A percentile compares a stretch with the other conserved stretches of the same genome.
phyloP scores from a whole-genome alignment of 2,888 invertebrate species.

The Ligdia adustata region DNA sequence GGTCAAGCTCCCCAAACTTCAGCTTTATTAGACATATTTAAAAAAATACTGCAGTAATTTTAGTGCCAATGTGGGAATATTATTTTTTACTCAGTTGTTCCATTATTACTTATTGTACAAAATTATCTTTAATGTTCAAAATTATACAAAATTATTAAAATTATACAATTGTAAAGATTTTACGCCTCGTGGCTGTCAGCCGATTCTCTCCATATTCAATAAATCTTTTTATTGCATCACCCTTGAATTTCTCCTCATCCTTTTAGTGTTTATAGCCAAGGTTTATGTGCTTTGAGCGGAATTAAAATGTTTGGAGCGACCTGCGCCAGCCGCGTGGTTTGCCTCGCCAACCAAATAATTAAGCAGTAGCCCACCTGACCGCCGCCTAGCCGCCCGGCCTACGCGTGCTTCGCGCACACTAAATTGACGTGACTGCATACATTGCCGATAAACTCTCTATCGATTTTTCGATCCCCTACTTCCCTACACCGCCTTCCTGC shows the following conservation, averaged over 20 bases:
- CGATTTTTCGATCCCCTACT: constrained; percentile 57
- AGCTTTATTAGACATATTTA: too few species aligned
- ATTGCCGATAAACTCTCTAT: constrained; percentile 56
- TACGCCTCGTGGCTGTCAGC: too few species aligned
- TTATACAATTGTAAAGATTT: too few species aligned
- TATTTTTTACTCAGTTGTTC: too few species aligned
- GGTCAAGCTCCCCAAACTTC: too few species aligned
- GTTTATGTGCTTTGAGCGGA: constrained; percentile 10
- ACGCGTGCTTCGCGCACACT: constrained; percentile 39
- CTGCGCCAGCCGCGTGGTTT: constrained; percentile 5
- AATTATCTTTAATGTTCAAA: too few species aligned
- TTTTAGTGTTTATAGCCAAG: constrained; percentile 5
- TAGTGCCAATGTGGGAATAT: too few species aligned
- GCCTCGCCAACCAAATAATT: constrained; percentile 42
- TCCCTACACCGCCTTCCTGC: constrained; percentile 39
- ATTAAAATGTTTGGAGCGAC: constrained; percentile 10
- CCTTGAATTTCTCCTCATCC: constrained; percentile 1
- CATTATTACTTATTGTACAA: too few species aligned
- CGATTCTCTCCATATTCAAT: constrained; percentile 1
- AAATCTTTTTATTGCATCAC: constrained; percentile 5
- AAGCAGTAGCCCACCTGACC: constrained; percentile 27
- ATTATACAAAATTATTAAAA: too few species aligned
- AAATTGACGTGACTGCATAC: constrained; percentile 58
- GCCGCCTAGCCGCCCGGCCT: constrained; percentile 3
- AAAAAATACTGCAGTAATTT: too few species aligned